phyloP scores from a whole-genome alignment of 2,888 invertebrate genomes.

The Tetragonisca angustula region DNA sequence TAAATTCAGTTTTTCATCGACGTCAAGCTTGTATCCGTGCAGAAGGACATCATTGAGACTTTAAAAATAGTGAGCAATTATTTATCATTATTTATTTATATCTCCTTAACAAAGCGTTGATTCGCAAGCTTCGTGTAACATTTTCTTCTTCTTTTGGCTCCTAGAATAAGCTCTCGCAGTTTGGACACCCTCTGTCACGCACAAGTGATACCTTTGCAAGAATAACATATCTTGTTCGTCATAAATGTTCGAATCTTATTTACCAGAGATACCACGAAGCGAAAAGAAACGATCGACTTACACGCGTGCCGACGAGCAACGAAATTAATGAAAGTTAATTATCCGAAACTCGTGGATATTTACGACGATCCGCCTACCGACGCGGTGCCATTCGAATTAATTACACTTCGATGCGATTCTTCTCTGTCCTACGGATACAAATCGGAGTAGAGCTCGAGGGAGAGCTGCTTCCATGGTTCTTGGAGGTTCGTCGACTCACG shows the following conservation, averaged over 20 bases:
- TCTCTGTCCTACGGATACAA: conserved; percentile 30
- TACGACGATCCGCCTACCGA: conserved; percentile 1
- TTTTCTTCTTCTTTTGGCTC: too few relatives aligned
- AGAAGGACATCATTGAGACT: too few relatives aligned
- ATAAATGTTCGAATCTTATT: background rate
- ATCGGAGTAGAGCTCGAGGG: conserved; percentile 1
- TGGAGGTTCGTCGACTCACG: conserved; percentile 35
- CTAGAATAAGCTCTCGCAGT: too few relatives aligned
- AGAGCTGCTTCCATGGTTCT: conserved; percentile 35
- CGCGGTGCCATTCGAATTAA: conserved; percentile 42
- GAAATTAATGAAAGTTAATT: conserved; percentile 30
- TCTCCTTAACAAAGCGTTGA: too few relatives aligned
- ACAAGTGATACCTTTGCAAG: too few relatives aligned
- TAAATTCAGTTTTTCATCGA: too few relatives aligned
- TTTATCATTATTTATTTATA: too few relatives aligned
- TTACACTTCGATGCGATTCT: conserved; percentile 48
- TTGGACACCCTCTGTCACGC: too few relatives aligned
- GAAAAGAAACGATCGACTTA: background rate
- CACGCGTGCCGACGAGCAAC: background rate
- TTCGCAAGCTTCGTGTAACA: too few relatives aligned
- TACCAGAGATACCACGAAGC: background rate
- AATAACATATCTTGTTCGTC: too few relatives aligned
- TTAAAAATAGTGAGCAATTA: too few relatives aligned
- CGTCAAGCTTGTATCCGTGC: too few relatives aligned
- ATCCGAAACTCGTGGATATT: conserved; percentile 20